phyloP scores from a whole-genome alignment of 2,797 vertebrate species.

The Pyrocephalus nanus region DNA sequence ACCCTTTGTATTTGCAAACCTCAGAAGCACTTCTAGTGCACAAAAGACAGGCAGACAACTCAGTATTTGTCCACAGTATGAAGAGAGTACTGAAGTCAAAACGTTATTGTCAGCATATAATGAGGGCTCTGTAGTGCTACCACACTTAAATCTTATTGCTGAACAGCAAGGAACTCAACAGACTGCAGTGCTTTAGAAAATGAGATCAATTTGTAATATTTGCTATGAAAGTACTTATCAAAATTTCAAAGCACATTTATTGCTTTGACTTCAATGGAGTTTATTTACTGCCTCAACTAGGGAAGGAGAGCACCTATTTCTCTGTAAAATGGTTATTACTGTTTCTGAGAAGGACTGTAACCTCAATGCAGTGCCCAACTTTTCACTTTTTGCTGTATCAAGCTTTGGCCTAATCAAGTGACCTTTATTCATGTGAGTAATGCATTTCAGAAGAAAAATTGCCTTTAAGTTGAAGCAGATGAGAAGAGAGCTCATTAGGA shows the following conservation, averaged over 20 bases:
- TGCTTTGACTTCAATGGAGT: background rate
- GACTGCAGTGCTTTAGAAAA: conserved; percentile 15
- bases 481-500: background rate
- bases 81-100: conserved; percentile 42
- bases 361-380: background rate
- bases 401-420: background rate
- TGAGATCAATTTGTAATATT: conserved; percentile 14
- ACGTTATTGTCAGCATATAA: background rate
- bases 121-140: background rate
- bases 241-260: conserved; percentile 23
- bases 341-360: background rate
- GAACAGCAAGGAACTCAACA: background rate
- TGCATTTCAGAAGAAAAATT: background rate
- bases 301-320: background rate
- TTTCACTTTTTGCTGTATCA: background rate
- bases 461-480: background rate
- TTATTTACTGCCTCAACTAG: background rate
- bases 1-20: conserved; percentile 22
- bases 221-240: conserved; percentile 22
- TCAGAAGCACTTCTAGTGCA: background rate
- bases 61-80: background rate
- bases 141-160: conserved; percentile 2
- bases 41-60: conserved; percentile 16
- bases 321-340: background rate
- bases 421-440: background rate